Base-by-base conservation (phyloP, 2,888 invertebrate species). In the Eulithis prunata region DNA sequence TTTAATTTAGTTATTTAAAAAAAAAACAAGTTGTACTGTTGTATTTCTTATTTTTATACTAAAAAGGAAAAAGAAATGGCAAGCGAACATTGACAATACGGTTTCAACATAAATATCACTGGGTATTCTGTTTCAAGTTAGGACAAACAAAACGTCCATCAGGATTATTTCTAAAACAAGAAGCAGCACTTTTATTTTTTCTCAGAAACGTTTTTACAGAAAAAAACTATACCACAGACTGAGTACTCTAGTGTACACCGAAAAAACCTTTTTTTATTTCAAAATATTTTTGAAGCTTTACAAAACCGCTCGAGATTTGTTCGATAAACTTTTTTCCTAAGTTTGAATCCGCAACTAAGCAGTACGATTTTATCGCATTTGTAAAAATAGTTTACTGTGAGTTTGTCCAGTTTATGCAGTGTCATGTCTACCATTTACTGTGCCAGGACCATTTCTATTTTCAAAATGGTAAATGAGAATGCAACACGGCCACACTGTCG, bases 401-500 rank as follows among this genome's bases (percentile, higher is more conserved):
- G 1, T 21, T 21, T 21, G 21, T 21, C 21, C 21, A 21, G 21
- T 21, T 21, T 21, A 21, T 21, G 21, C 2, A 21, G 21, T 21
- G 21, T 32, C 41, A 41, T 45, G 45, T 45, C 12, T 45, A n/a
- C 45, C n/a, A 45, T 45, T 4, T 14, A 47, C 21, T 21, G 21
- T 21, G 12, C 14, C 14, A 14, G 21, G 21, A 21, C 21, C 21
- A n/a, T 46, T 38, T 46, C 4, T 46, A 46, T 8, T 21, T 49
- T 49, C 14, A 3, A 21, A 49, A 49, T 52, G 28, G 32, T 28
- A 45, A 60, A 62, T 45, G 14, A 14, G 14, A 62, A 62, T 5
- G 51, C 13, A 43, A 36, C 51, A 14, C 51, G 45, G 57, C 36
- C 58, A 43, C 47, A 52, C 5, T 46, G 14, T 10, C 38, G n/a